Evolutionary conservation across 2,888 invertebrate genomes (phyloP).

Genomic region (Eupithecia centaureata): DNA sequence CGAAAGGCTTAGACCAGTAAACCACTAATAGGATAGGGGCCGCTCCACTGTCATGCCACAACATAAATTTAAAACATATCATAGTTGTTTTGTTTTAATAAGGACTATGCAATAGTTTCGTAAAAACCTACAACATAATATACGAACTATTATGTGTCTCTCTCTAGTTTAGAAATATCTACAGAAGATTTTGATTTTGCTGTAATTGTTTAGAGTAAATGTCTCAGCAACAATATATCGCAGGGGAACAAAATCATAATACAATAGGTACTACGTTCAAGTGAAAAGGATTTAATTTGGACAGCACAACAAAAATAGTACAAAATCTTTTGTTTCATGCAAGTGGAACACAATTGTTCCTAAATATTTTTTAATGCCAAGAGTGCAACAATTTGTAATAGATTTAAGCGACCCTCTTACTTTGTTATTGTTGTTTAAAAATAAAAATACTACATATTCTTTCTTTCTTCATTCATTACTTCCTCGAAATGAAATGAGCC

Average conservation of each 20-base stretch:
- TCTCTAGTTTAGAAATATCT: no score
- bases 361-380: background rate
- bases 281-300: background rate
- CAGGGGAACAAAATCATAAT: no score
- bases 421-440: no score
- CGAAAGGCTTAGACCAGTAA: slow-evolving; percentile 38
- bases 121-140: no score
- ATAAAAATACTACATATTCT: no score
- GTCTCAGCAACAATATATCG: background rate
- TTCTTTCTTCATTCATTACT: no score
- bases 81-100: background rate
- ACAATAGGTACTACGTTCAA: no score
- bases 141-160: no score
- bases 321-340: background rate
- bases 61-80: background rate
- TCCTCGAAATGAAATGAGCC: background rate
- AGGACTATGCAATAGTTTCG: background rate
- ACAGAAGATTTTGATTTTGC: no score
- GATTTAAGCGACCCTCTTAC: no score
- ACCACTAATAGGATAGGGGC: slow-evolving; percentile 38
- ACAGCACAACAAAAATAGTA: background rate
- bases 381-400: no score
- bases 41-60: background rate
- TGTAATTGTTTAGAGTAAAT: background rate
- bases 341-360: background rate